Percentiles rank a stretch among this genome's conserved stretches.
Conservation (phyloP, 1,140 invertebrate genomes). For the Centruroides sculpturatus region DNA sequence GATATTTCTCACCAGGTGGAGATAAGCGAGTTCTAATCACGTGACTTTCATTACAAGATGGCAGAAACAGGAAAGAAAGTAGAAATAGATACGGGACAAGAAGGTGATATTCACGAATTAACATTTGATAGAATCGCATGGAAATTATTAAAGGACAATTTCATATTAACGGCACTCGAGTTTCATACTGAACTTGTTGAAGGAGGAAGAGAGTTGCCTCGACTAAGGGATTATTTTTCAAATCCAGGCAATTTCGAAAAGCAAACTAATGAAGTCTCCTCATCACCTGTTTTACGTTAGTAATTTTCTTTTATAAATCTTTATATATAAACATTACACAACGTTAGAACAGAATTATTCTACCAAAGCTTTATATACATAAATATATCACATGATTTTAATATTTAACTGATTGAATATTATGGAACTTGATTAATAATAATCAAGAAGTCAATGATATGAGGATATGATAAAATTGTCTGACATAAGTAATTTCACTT, state of each 20-base stretch:
- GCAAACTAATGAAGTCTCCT: slow-evolving; percentile 26
- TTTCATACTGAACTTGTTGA: slow-evolving; percentile 72
- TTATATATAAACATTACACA: too few species aligned
- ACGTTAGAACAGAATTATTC: too few species aligned
- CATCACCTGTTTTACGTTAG: slow-evolving; percentile 18
- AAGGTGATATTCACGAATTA: slow-evolving; percentile 8
- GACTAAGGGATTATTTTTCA: slow-evolving; percentile 70
- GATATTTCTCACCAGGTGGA: too few species aligned
- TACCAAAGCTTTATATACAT: too few species aligned
- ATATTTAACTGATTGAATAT: too few species aligned
- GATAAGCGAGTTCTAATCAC: too few species aligned
- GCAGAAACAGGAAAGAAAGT: background rate
- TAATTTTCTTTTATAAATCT: background rate
- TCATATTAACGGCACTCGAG: slow-evolving; percentile 68
- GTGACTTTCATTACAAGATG: too few species aligned
- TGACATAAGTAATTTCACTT: too few species aligned
- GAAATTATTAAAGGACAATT: slow-evolving; percentile 59
- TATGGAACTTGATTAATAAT: too few species aligned
- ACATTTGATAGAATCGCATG: slow-evolving; percentile 45
- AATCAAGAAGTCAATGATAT: too few species aligned
- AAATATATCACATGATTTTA: too few species aligned
- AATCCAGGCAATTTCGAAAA: slow-evolving; percentile 78
- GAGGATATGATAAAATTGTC: too few species aligned
- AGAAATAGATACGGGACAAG: background rate
- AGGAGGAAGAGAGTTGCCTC: slow-evolving; percentile 57